Percentiles rank a stretch among this genome's conserved stretches.
Evolutionary conservation across 1,140 invertebrate genomes (phyloP).

Genomic region (Drosophila ananassae): DNA sequence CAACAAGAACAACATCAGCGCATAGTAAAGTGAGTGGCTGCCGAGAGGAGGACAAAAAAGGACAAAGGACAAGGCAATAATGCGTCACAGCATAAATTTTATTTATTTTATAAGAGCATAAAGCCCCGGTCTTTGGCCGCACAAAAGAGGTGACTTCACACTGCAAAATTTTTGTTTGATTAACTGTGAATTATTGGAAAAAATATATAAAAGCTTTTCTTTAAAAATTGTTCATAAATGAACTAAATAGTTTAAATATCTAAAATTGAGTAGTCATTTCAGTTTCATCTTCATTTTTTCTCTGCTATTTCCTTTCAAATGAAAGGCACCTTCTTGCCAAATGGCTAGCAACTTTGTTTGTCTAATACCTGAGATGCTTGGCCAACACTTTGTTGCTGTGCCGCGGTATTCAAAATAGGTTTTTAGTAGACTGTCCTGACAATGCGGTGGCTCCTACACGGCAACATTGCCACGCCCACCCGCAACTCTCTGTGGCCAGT

Average conservation of each 20-base stretch:
- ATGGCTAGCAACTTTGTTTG: slow-evolving; percentile 70
- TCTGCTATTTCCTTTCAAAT: neutral
- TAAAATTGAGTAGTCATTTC: neutral
- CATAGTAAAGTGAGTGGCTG: slow-evolving; percentile 29
- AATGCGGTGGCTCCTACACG: slow-evolving; percentile 16
- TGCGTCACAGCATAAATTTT: slow-evolving; percentile 82
- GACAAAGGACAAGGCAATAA: slow-evolving; percentile 78
- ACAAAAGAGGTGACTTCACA: slow-evolving; percentile 58
- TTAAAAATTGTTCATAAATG: too few relatives aligned
- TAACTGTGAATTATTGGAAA: too few relatives aligned
- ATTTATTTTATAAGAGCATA: slow-evolving; percentile 80
- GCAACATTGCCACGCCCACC: slow-evolving; percentile 19
- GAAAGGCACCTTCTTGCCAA: slow-evolving; percentile 1
- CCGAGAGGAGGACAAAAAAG: slow-evolving; percentile 9
- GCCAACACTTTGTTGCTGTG: slow-evolving; percentile 51
- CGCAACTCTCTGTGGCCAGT: slow-evolving; percentile 48
- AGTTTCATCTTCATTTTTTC: neutral
- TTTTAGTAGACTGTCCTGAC: slow-evolving; percentile 68
- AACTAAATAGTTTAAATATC: too few relatives aligned
- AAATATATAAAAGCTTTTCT: too few relatives aligned
- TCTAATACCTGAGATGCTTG: slow-evolving; percentile 60
- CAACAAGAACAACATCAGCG: slow-evolving; percentile 49
- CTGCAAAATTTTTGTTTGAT: slow-evolving; percentile 1
- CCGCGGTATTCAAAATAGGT: slow-evolving; percentile 65
- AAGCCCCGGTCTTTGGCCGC: slow-evolving; percentile 53